Percentiles rank a stretch among this genome's conserved stretches.
Evolutionary conservation across 1,140 invertebrate species (phyloP).

Genomic region (Coenobita brevimanus): DNA sequence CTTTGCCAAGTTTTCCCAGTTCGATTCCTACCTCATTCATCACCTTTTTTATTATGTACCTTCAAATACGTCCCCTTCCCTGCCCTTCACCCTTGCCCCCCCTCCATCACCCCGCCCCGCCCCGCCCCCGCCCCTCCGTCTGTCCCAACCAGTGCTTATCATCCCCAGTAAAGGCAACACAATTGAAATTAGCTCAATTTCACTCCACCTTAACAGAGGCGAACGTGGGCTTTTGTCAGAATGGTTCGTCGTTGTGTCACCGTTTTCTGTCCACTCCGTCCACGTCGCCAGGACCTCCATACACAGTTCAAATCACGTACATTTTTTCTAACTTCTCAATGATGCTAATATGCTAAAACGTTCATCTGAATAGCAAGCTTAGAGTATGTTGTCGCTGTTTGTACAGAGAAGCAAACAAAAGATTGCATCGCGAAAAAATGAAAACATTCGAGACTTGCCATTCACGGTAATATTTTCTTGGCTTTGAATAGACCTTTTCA

Average conservation of each 20-base stretch:
- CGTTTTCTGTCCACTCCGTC: constrained; percentile 8
- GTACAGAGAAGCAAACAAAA: neutral
- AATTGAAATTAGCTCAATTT: constrained; percentile 67
- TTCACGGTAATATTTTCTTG: constrained; percentile 57
- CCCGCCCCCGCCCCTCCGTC: neutral
- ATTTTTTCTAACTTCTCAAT: neutral
- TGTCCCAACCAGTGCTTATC: constrained; percentile 55
- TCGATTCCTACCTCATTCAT: too few species aligned
- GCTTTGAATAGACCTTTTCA: constrained; percentile 61
- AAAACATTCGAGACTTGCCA: constrained; percentile 39
- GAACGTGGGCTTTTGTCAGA: constrained; percentile 42
- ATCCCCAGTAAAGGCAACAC: constrained; percentile 62
- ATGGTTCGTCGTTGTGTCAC: constrained; percentile 10
- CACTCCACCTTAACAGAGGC: constrained; percentile 54
- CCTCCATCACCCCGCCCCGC: neutral
- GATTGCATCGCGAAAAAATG: constrained; percentile 6
- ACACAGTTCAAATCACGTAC: neutral
- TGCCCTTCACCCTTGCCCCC: neutral
- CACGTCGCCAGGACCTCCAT: too few species aligned
- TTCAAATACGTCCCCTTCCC: neutral
- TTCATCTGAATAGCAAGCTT: too few species aligned
- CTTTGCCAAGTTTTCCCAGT: too few species aligned
- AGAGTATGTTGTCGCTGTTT: too few species aligned
- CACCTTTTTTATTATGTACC: too few species aligned
- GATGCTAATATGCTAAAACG: too few species aligned